Percentiles rank a stretch among this genome's conserved stretches.
phyloP scores from a whole-genome alignment of 2,113 vertebrate species.

The Trochalopteron elliotii region DNA sequence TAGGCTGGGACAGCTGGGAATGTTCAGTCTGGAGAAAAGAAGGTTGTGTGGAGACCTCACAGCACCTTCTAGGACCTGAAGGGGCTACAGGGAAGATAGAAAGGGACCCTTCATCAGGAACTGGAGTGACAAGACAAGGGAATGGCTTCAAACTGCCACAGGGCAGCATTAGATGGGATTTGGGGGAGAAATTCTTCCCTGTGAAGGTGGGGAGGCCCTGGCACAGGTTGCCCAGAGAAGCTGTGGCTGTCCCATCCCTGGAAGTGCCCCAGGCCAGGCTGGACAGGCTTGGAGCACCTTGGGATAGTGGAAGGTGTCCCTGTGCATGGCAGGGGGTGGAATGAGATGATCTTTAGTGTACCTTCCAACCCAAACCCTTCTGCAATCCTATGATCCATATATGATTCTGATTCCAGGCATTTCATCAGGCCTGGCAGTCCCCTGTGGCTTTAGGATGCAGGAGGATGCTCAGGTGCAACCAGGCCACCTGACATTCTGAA shows the following conservation, averaged over 20 bases:
- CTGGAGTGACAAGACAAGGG: background rate
- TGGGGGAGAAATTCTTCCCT: background rate
- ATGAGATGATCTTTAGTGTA: background rate
- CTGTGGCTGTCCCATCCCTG: background rate
- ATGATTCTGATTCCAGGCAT: background rate
- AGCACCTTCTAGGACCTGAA: background rate
- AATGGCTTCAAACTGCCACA: background rate
- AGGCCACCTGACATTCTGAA: background rate
- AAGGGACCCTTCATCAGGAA: background rate
- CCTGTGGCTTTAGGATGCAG: background rate
- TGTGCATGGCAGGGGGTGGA: background rate
- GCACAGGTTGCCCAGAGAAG: background rate
- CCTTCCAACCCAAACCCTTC: background rate
- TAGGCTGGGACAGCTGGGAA: background rate
- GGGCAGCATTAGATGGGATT: rapidly evolving
- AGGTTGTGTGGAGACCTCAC: background rate
- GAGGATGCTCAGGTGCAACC: background rate
- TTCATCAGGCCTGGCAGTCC: background rate
- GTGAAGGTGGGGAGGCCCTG: background rate
- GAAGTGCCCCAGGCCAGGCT: background rate
- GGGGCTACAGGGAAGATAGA: background rate
- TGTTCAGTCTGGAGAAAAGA: background rate
- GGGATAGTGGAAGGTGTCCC: background rate
- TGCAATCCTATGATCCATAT: rapidly evolving
- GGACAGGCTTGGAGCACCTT: background rate